These are phyloP conservation scores for Pseudomyrmex sp. DNA, from an alignment of 1,140 invertebrate species.

Conservation along the genomic window DNA sequence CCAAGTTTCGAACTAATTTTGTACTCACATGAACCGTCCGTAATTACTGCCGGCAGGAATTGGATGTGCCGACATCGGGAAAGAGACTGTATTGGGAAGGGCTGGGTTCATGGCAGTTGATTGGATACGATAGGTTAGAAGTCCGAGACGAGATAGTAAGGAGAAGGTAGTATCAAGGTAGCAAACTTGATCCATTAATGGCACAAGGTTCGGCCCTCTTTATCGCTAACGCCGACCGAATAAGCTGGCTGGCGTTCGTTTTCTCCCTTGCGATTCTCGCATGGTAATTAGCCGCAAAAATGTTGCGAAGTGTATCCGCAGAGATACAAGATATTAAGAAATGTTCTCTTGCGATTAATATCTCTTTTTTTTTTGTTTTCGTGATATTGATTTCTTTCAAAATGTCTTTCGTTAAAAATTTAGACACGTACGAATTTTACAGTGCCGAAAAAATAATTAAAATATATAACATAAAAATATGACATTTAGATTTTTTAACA, in stretches of 20 bases:
- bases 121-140: constrained; percentile 64
- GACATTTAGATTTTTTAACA: too few species aligned
- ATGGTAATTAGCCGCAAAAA: constrained; percentile 52
- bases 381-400: neutral
- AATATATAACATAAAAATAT: neutral
- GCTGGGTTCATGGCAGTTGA: constrained; percentile 56
- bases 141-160: constrained; percentile 35
- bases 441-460: neutral
- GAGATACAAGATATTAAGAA: constrained; percentile 23
- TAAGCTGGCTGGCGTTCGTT: constrained; percentile 56
- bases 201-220: constrained; percentile 62
- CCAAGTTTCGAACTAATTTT: constrained; percentile 77
- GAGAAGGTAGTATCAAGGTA: constrained; percentile 64
- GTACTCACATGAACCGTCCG: constrained; percentile 67
- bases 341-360: constrained; percentile 13
- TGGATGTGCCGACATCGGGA: constrained; percentile 57
- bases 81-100: constrained; percentile 24
- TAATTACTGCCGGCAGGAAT: constrained; percentile 68
- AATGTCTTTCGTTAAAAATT: neutral
- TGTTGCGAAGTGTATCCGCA: neutral
- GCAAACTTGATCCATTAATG: constrained; percentile 73
- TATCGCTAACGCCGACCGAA: constrained; percentile 56
- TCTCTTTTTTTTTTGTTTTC: neutral
- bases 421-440: neutral
- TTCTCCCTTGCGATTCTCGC: constrained; percentile 40